phyloP scores from a whole-genome alignment of 2,888 invertebrate species.

The Drosophila falleni region DNA sequence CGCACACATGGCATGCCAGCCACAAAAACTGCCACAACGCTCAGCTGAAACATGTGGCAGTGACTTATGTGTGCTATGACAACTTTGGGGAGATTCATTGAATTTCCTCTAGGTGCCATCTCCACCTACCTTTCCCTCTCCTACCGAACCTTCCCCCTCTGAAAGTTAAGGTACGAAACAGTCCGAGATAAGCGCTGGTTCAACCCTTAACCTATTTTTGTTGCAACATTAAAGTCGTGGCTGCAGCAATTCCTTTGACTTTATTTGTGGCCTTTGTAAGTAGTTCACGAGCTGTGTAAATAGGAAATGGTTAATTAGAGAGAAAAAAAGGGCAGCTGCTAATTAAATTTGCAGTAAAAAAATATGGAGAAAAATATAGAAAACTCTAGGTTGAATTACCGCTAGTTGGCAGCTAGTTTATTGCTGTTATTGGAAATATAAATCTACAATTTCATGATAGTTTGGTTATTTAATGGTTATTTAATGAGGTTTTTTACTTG shows the following conservation, averaged over 20 bases:
- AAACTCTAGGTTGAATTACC: too few species aligned
- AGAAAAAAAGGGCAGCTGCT: constrained; percentile 27
- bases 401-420: too few species aligned
- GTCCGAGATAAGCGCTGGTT: constrained; percentile 31
- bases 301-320: constrained; percentile 45
- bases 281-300: constrained; percentile 13
- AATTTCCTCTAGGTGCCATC: constrained; percentile 30
- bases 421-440: too few species aligned
- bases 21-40: constrained; percentile 60
- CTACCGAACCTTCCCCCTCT: too few species aligned
- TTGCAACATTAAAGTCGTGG: constrained; percentile 9
- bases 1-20: constrained; percentile 40
- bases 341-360: constrained; percentile 38
- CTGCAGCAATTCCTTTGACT: constrained; percentile 20
- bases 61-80: constrained; percentile 58
- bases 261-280: constrained; percentile 40
- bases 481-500: too few species aligned
- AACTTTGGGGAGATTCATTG: constrained; percentile 40
- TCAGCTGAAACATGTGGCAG: constrained; percentile 63
- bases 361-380: neutral
- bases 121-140: neutral
- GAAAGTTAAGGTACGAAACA: constrained; percentile 19
- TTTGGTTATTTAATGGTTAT: too few species aligned
- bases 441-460: too few species aligned
- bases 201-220: constrained; percentile 18